These are phyloP conservation scores for Embiotoca jacksoni DNA, from an alignment of 2,113 vertebrate species.

Conservation along the genomic window DNA sequence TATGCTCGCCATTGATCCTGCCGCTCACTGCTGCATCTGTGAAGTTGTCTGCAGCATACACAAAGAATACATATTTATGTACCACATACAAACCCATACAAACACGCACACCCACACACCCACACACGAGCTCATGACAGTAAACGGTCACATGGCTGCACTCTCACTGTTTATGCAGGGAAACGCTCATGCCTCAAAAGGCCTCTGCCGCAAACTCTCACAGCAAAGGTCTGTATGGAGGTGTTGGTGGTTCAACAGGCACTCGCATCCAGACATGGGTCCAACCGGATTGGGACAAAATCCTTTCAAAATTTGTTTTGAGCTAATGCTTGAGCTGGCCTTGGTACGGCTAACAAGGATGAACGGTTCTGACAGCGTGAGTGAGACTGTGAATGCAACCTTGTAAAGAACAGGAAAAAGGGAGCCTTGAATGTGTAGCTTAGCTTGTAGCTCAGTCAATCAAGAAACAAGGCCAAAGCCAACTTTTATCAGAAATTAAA, in stretches of 20 bases:
- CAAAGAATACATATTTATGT: slow-evolving; percentile 38
- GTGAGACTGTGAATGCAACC: slow-evolving; percentile 2
- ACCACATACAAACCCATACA: neutral
- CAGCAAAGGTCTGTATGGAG: slow-evolving; percentile 35
- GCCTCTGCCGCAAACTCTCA: slow-evolving; percentile 43
- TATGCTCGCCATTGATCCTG: slow-evolving; percentile 97
- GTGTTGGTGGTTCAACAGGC: slow-evolving; percentile 25
- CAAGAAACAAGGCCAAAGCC: neutral
- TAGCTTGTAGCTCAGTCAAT: neutral
- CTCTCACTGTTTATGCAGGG: slow-evolving; percentile 35
- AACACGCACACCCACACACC: neutral
- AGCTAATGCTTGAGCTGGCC: slow-evolving; percentile 26
- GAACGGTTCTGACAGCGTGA: slow-evolving; percentile 6
- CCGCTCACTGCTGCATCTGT: slow-evolving; percentile 93
- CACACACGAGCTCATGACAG: slow-evolving; percentile 16
- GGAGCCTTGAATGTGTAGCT: neutral
- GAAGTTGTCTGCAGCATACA: slow-evolving; percentile 91
- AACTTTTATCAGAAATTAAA: slow-evolving; percentile 13
- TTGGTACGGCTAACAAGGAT: slow-evolving; percentile 19
- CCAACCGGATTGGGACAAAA: slow-evolving; percentile 23
- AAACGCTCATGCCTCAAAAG: slow-evolving; percentile 49
- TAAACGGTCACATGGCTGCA: slow-evolving; percentile 20
- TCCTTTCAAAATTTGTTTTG: slow-evolving; percentile 26
- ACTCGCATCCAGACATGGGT: slow-evolving; percentile 47
- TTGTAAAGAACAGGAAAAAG: slow-evolving; percentile 2